Conservation (phyloP, 2,797 vertebrate species). For the Crocodylus rhombifer region DNA sequence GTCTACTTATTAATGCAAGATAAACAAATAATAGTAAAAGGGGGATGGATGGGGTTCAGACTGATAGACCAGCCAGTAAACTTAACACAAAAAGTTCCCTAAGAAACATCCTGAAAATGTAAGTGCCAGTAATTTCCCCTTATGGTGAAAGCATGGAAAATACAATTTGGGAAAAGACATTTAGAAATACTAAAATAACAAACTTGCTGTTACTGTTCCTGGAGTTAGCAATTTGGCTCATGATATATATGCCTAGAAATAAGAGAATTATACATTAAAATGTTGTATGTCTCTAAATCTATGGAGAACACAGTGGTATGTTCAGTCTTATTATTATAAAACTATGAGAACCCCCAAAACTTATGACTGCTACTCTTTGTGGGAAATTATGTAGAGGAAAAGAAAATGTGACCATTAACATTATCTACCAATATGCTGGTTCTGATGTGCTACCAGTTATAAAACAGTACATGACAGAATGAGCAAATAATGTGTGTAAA, state of each 20-base stretch:
- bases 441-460: neutral
- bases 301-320: neutral
- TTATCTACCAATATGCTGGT: neutral
- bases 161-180: neutral
- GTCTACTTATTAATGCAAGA: neutral
- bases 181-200: neutral
- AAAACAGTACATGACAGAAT: neutral
- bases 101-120: neutral
- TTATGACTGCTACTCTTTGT: neutral
- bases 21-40: neutral
- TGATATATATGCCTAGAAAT: neutral
- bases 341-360: neutral
- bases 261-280: neutral
- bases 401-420: neutral
- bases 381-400: neutral
- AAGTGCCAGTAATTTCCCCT: neutral
- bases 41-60: neutral
- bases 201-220: neutral
- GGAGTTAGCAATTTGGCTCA: neutral
- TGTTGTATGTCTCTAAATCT: neutral
- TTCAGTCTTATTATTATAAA: neutral
- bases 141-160: neutral
- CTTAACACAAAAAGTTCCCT: neutral
- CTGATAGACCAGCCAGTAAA: neutral
- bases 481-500: neutral